A percentile compares a stretch with the other conserved stretches of the same genome.
Evolutionary conservation across 2,797 vertebrate genomes (phyloP).

Genomic region (Botia kubotai): DNA sequence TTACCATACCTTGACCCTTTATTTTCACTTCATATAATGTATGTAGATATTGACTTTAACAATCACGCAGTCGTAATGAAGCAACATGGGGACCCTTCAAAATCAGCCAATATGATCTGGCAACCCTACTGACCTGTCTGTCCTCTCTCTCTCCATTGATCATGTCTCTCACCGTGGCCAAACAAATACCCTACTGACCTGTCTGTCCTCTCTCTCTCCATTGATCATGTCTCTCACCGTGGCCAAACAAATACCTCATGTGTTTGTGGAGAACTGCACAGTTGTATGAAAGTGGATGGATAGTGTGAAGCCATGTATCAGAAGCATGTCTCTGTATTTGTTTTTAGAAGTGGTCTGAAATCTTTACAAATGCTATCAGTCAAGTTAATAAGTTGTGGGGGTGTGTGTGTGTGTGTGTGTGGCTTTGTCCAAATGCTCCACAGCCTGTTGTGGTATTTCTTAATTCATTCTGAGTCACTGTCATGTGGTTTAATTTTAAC

Average conservation of each 20-base stretch:
- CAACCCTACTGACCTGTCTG: conserved; percentile 37
- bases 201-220: neutral
- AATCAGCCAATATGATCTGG: conserved; percentile 33
- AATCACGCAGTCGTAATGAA: conserved; percentile 20
- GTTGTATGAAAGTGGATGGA: conserved; percentile 68
- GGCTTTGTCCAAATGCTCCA: neutral
- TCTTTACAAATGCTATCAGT: neutral
- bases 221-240: conserved; percentile 22
- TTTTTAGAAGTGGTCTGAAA: conserved; percentile 18
- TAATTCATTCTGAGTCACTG: conserved; percentile 7
- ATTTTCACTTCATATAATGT: too few species aligned
- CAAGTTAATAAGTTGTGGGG: neutral
- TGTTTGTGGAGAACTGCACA: conserved; percentile 70
- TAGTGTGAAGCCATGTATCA: conserved; percentile 54
- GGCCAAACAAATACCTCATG: conserved; percentile 71
- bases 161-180: conserved; percentile 35
- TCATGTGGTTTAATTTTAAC: neutral
- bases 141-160: conserved; percentile 2
- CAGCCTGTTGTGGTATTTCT: neutral
- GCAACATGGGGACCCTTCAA: conserved; percentile 17
- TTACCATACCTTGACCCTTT: too few species aligned
- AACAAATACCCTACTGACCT: conserved; percentile 66
- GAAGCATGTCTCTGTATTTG: neutral
- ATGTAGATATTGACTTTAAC: neutral
- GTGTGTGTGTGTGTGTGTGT: neutral